Conservation (phyloP, 2,113 vertebrate genomes). For the Hassar affinis region DNA sequence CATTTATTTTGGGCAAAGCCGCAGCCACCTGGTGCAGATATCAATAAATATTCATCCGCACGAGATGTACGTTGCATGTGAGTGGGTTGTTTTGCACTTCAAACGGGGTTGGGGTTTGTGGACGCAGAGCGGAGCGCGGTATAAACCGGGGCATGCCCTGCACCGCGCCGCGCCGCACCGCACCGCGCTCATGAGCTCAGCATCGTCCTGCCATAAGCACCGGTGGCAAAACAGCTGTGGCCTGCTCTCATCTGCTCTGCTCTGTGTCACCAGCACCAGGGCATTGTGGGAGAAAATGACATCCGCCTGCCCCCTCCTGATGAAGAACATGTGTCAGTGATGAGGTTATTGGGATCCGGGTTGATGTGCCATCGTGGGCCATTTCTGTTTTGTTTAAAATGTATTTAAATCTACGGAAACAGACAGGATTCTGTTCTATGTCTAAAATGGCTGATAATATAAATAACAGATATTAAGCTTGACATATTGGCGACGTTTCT, state of each 20-base stretch:
- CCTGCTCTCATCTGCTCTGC: too few species aligned
- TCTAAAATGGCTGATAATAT: background rate
- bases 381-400: background rate
- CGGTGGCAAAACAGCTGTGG: slow-evolving; percentile 61
- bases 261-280: slow-evolving; percentile 53
- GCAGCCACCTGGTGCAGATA: slow-evolving; percentile 68
- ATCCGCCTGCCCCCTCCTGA: slow-evolving; percentile 29
- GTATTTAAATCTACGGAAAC: background rate
- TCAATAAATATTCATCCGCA: slow-evolving; percentile 65
- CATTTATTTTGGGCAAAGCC: slow-evolving; percentile 55
- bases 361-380: background rate
- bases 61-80: slow-evolving; percentile 65
- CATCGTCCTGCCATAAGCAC: slow-evolving; percentile 68
- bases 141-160: slow-evolving; percentile 60
- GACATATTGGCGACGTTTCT: background rate
- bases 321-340: background rate
- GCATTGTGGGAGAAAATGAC: slow-evolving; percentile 28
- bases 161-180: background rate
- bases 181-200: background rate
- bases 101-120: slow-evolving; percentile 56
- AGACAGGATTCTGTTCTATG: background rate
- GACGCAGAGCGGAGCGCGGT: slow-evolving; percentile 23
- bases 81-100: slow-evolving; percentile 60
- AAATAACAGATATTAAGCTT: background rate
- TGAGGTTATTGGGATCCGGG: background rate